These are phyloP conservation scores for Pelodytes ibericus DNA, from an alignment of 2,797 vertebrate genomes.

Conservation along the genomic window DNA sequence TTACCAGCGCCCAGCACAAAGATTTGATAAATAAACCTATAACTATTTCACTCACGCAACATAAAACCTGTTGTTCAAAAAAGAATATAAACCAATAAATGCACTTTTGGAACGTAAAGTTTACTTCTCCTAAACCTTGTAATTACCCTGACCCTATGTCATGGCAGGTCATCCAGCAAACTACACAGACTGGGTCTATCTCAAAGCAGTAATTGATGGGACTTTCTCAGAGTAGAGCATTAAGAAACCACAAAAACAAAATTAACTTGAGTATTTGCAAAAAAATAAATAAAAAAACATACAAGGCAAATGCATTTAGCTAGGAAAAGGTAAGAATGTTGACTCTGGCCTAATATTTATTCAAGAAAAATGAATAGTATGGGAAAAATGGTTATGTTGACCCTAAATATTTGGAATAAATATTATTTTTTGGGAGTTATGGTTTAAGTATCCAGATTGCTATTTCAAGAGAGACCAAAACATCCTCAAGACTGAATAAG, in stretches of 20 bases:
- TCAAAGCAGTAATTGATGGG: conserved; percentile 37
- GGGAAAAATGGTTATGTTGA: no score
- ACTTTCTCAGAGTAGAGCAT: conserved; percentile 27
- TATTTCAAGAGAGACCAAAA: no score
- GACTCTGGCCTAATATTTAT: not conserved
- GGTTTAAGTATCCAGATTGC: no score
- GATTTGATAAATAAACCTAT: conserved; percentile 30
- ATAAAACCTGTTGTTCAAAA: conserved; percentile 40
- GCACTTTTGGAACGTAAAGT: conserved; percentile 41
- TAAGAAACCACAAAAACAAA: conserved; percentile 40
- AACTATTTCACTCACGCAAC: conserved; percentile 20
- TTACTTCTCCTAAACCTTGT: conserved; percentile 41
- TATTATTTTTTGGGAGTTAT: no score
- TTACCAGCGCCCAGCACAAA: no score
- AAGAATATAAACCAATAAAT: conserved; percentile 45
- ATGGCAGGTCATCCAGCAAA: conserved; percentile 40
- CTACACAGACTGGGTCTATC: conserved; percentile 14
- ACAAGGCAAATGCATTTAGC: not conserved
- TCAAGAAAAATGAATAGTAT: no score
- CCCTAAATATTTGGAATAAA: no score
- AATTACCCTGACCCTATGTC: conserved; percentile 43
- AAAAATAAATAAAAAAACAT: not conserved
- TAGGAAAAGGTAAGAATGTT: not conserved
- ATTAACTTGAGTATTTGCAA: not conserved
- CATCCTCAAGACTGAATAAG: no score